These are phyloP conservation scores for Cyrtonyx montezumae DNA, from an alignment of 2,113 vertebrate genomes.

Conservation along the genomic window DNA sequence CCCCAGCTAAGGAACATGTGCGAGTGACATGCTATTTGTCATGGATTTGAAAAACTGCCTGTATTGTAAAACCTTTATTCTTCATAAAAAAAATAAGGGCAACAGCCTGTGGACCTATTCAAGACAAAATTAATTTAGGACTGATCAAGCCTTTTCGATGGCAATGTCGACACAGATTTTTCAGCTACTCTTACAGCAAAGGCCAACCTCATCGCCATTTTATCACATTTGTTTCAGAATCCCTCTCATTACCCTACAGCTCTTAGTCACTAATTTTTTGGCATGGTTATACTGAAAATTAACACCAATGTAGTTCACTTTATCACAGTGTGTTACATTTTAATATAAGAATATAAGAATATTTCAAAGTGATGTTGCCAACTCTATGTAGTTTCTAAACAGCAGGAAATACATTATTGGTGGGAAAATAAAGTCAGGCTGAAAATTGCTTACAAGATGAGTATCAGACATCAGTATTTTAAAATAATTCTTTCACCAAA, in stretches of 20 bases:
- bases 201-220: conserved; percentile 22
- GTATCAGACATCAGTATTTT: conserved; percentile 10
- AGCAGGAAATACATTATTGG: conserved; percentile 37
- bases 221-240: background rate
- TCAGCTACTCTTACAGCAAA: conserved; percentile 8
- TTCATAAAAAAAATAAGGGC: background rate
- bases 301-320: conserved; percentile 23
- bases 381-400: conserved; percentile 49
- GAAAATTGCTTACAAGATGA: conserved; percentile 34
- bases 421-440: conserved; percentile 54
- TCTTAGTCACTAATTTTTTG: conserved; percentile 36
- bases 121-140: conserved; percentile 1
- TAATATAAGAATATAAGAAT: conserved; percentile 22
- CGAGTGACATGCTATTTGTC: background rate
- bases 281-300: conserved; percentile 40
- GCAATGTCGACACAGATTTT: background rate
- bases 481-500: conserved; percentile 22
- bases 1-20: background rate
- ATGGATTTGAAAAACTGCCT: background rate
- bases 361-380: conserved; percentile 63
- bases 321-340: conserved; percentile 12
- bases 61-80: background rate
- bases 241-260: background rate
- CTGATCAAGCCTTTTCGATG: background rate
- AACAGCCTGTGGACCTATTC: background rate